Conservation (phyloP, 2,888 invertebrate genomes). For the Tenthredo distinguenda region DNA sequence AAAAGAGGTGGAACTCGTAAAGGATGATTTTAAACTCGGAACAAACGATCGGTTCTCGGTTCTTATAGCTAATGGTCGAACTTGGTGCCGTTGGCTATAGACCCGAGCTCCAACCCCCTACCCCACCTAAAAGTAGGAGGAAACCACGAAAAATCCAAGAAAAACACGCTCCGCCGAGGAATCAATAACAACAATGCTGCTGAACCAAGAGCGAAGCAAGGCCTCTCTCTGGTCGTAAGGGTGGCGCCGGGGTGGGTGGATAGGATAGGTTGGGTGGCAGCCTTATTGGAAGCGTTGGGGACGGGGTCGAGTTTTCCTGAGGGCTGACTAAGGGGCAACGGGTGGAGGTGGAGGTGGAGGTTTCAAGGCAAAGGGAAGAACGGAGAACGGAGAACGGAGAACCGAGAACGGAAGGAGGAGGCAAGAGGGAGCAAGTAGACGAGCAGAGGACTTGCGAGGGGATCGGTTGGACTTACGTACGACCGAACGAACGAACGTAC, state of each 20-base stretch:
- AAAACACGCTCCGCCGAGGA: conserved; percentile 70
- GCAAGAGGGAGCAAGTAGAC: conserved; percentile 54
- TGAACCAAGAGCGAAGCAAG: conserved; percentile 70
- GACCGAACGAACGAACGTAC: conserved; percentile 15
- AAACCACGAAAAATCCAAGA: conserved; percentile 72
- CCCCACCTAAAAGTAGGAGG: conserved; percentile 47
- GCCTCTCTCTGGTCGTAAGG: conserved; percentile 62
- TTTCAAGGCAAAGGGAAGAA: conserved; percentile 51
- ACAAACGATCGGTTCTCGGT: conserved; percentile 10
- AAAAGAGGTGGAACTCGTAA: background rate
- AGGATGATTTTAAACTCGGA: background rate
- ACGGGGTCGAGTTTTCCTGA: conserved; percentile 72
- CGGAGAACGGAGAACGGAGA: conserved; percentile 57
- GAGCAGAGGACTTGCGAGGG: conserved; percentile 49
- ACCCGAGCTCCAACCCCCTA: background rate
- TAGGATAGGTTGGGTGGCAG: conserved; percentile 66
- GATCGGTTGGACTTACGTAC: conserved; percentile 20
- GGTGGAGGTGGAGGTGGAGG: conserved; percentile 59
- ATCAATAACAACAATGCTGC: conserved; percentile 75
- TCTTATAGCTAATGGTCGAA: background rate
- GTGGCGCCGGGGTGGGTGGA: conserved; percentile 60
- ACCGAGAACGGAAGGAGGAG: conserved; percentile 9
- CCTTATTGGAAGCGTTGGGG: conserved; percentile 73
- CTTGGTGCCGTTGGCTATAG: background rate
- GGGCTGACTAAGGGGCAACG: conserved; percentile 64